phyloP scores from a whole-genome alignment of 2,113 vertebrate genomes.

The Delphinapterus leucas region DNA sequence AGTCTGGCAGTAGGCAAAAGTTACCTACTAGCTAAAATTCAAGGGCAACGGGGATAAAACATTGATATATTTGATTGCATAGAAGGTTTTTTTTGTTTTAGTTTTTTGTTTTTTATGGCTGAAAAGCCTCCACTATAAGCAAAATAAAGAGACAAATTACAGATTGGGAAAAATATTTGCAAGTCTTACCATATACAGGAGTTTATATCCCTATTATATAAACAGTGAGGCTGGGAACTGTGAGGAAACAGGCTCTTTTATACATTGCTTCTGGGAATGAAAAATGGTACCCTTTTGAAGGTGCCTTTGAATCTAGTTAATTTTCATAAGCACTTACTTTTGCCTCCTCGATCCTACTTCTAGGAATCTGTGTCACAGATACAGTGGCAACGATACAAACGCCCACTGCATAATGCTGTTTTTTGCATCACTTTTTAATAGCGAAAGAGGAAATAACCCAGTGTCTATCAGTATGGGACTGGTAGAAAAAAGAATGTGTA shows the following conservation, averaged over 20 bases:
- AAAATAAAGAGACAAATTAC: background rate
- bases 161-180: background rate
- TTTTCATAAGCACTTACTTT: background rate
- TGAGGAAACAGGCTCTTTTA: background rate
- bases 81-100: background rate
- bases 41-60: background rate
- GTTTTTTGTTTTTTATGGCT: background rate
- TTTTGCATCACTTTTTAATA: background rate
- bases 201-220: background rate
- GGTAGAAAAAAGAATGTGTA: background rate
- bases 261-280: background rate
- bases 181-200: background rate
- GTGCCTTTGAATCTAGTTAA: background rate
- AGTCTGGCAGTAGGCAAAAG: background rate
- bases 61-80: background rate
- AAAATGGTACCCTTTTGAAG: background rate
- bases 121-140: background rate
- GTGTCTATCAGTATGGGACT: background rate
- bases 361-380: background rate
- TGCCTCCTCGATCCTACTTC: background rate
- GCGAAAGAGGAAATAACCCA: background rate
- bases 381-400: background rate
- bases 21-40: background rate
- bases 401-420: background rate
- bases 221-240: background rate